These are phyloP conservation scores for Pteronura brasiliensis DNA, from an alignment of 2,113 vertebrate species.

Conservation along the genomic window DNA sequence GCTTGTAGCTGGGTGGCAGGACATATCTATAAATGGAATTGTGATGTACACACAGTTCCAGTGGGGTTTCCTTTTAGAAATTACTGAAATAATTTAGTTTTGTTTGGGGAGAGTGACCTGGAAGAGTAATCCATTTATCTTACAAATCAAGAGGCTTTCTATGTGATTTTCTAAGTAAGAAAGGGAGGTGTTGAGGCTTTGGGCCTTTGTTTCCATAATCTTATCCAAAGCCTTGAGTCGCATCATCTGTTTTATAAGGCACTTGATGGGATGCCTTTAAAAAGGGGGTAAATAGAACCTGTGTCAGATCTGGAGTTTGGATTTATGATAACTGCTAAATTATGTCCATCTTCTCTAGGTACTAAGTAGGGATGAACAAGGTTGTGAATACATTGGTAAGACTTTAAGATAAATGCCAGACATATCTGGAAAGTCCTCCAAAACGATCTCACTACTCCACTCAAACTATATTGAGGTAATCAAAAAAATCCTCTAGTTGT, in stretches of 20 bases:
- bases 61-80: not conserved
- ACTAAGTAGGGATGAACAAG: not conserved
- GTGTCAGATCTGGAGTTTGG: not conserved
- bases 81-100: not conserved
- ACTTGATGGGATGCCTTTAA: not conserved
- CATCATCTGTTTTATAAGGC: not conserved
- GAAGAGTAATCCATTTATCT: not conserved
- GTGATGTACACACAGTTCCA: not conserved
- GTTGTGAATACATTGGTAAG: not conserved
- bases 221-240: not conserved
- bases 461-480: not conserved
- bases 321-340: not conserved
- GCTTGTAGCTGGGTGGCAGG: conserved; percentile 40
- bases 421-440: not conserved
- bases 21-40: not conserved
- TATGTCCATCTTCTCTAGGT: not conserved
- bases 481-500: not conserved
- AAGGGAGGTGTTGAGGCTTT: not conserved
- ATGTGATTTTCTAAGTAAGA: not conserved
- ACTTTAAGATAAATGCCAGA: not conserved
- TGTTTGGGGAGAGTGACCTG: not conserved
- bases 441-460: not conserved
- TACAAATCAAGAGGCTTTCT: not conserved
- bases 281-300: not conserved
- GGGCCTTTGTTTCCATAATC: not conserved